Conservation (phyloP, 2,888 invertebrate species). For the Polydrusus cervinus region DNA sequence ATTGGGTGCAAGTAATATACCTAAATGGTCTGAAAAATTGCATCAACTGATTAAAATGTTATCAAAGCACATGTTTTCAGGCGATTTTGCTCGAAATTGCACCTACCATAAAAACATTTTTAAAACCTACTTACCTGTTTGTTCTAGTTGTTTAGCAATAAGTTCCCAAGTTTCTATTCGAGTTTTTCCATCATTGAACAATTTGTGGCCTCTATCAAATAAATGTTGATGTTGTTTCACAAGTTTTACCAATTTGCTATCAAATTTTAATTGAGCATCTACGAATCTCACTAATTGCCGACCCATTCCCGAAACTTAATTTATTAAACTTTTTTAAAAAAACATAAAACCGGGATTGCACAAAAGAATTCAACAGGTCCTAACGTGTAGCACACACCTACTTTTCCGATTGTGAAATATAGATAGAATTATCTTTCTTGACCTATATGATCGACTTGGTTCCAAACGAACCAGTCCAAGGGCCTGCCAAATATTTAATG, state of each 20-base stretch:
- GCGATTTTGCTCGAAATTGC: no score
- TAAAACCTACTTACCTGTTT: slow-evolving; percentile 46
- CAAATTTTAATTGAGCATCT: slow-evolving; percentile 52
- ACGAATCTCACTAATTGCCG: slow-evolving; percentile 37
- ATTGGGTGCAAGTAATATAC: no score
- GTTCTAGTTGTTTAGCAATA: slow-evolving; percentile 46
- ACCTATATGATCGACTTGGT: background rate
- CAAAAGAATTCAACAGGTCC: slow-evolving; percentile 41
- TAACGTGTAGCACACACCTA: slow-evolving; percentile 16
- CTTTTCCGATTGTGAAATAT: slow-evolving; percentile 17
- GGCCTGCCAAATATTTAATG: slow-evolving; percentile 17
- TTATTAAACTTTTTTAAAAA: no score
- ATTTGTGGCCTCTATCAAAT: slow-evolving; percentile 68
- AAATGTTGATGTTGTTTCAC: slow-evolving; percentile 64
- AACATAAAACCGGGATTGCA: background rate
- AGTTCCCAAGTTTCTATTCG: slow-evolving; percentile 44
- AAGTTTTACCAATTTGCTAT: slow-evolving; percentile 77
- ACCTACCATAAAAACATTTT: background rate
- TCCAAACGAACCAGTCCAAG: background rate
- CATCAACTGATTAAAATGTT: no score
- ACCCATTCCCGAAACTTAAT: slow-evolving; percentile 36
- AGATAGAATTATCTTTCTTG: background rate
- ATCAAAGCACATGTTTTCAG: no score
- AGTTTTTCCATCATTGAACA: slow-evolving; percentile 30
- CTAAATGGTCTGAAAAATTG: no score